Base-by-base conservation (phyloP, 2,797 vertebrate genomes). In the Acanthiza pusilla region DNA sequence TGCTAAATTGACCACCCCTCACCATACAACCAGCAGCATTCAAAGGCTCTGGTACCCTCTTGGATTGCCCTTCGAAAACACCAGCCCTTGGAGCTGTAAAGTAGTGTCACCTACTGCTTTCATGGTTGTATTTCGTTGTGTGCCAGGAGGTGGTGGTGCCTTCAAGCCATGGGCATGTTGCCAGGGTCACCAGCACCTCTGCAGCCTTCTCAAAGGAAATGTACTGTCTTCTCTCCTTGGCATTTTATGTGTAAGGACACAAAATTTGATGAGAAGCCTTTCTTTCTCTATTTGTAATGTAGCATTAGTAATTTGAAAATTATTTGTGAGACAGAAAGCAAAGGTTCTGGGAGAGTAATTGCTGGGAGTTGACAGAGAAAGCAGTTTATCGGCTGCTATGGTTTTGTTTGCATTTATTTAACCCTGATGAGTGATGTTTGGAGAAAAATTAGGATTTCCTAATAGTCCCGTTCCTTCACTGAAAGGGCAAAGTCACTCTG, bases 401-500 rank as follows among this genome's bases (percentile, higher is more conserved):
- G 1, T 40, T 86, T 68, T 77, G 7, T 65, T 91, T 13, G 7
- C 22, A 13, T 86, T 85, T 88, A 40, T 91, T 95, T 85, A 91
- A 40, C 40, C 10, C 11, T n/a, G 16, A 13, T 34, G 27, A 55
- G 18, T 55, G 50, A 19, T 21, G 12, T 76, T 51, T 50, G 60
- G 66, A 85, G 48, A 87, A 92, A 66, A 86, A 51, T 5, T 4
- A 74, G 42, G 47, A 47, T 40, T 91, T 65, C 32, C 11, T 66
- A 51, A 17, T 51, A n/a, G 4, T 85, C 5, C 8, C 0, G 0
- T 75, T 77, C 58, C 17, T 70, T 70, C 26, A 51, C 32, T 63
- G 55, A 70, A 89, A 62, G 19, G 47, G 22, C 20, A 34, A 2
- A 57, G 43, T 76, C 30, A 51, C 16, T 16, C 10, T 48, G 27